Evolutionary conservation across 1,140 invertebrate genomes (phyloP).

Genomic region (Gonatopus flavifemur): DNA sequence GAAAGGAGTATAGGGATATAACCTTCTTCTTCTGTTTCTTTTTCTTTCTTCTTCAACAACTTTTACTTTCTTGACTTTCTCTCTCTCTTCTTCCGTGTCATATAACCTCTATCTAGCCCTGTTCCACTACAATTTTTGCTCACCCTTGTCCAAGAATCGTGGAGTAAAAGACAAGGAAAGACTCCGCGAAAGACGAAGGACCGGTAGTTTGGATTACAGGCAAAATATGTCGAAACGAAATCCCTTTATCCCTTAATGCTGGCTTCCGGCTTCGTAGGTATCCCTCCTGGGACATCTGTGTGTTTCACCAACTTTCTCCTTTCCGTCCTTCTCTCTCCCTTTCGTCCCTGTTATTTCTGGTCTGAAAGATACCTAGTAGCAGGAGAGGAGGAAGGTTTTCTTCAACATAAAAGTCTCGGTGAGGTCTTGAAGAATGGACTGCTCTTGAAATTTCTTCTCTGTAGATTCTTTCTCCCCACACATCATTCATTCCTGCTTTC

Average conservation of each 20-base stretch:
- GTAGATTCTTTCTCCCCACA: background rate
- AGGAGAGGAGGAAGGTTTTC: background rate
- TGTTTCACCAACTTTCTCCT: too few relatives aligned
- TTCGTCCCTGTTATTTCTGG: too few relatives aligned
- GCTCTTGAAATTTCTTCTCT: constrained; percentile 29
- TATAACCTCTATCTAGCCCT: too few relatives aligned
- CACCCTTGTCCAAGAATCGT: too few relatives aligned
- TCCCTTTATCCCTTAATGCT: constrained; percentile 45
- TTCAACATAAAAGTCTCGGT: constrained; percentile 3
- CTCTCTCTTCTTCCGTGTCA: too few relatives aligned
- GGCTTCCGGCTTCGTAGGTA: too few relatives aligned
- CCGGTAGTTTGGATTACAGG: constrained; percentile 45
- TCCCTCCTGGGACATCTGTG: too few relatives aligned
- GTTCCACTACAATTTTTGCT: too few relatives aligned
- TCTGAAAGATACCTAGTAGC: too few relatives aligned
- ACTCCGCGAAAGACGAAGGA: constrained; percentile 11
- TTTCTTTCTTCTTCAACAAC: background rate
- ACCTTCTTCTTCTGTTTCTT: constrained; percentile 5
- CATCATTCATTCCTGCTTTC: background rate
- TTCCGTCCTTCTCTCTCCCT: too few relatives aligned
- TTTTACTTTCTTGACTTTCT: background rate
- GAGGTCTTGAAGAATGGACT: constrained; percentile 25
- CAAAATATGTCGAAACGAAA: constrained; percentile 49
- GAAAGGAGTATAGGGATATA: constrained; percentile 14
- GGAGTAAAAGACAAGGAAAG: background rate